These are phyloP conservation scores for Frankliniella intonsa DNA, from an alignment of 2,888 invertebrate species.

Conservation along the genomic window DNA sequence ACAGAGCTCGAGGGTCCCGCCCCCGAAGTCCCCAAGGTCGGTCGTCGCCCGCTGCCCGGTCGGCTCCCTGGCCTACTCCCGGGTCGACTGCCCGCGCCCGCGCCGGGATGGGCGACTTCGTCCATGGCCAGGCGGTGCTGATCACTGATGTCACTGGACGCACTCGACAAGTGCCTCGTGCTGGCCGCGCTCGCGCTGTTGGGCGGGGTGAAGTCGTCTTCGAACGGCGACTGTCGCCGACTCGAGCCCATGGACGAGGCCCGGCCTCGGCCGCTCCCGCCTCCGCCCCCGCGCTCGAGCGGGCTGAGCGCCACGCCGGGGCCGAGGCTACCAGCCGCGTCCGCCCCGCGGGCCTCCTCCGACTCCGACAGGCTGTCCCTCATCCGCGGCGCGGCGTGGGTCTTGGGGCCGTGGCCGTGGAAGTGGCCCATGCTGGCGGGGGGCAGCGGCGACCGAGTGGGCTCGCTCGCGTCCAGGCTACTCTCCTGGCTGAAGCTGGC, in stretches of 20 bases:
- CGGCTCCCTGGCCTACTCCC: not conserved
- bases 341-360: not conserved
- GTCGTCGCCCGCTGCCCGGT: not conserved
- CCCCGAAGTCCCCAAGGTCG: not conserved
- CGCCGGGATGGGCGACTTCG: not conserved
- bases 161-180: constrained; percentile 41
- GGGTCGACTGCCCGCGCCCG: constrained; percentile 32
- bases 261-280: not conserved
- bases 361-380: constrained; percentile 10
- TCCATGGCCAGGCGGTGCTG: constrained; percentile 31
- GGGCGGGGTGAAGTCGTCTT: constrained; percentile 63
- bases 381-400: not conserved
- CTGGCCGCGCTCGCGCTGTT: constrained; percentile 39
- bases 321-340: not conserved
- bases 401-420: constrained; percentile 39
- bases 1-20: not conserved
- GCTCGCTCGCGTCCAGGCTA: constrained; percentile 41
- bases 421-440: constrained; percentile 39
- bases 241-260: constrained; percentile 39
- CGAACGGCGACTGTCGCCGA: constrained; percentile 57
- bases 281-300: not conserved
- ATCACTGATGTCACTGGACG: constrained; percentile 42
- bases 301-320: constrained; percentile 27
- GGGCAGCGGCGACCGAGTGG: constrained; percentile 39
- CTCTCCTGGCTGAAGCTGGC: constrained; percentile 39